Conservation (phyloP, 2,113 vertebrate species). For the Carollia perspicillata region DNA sequence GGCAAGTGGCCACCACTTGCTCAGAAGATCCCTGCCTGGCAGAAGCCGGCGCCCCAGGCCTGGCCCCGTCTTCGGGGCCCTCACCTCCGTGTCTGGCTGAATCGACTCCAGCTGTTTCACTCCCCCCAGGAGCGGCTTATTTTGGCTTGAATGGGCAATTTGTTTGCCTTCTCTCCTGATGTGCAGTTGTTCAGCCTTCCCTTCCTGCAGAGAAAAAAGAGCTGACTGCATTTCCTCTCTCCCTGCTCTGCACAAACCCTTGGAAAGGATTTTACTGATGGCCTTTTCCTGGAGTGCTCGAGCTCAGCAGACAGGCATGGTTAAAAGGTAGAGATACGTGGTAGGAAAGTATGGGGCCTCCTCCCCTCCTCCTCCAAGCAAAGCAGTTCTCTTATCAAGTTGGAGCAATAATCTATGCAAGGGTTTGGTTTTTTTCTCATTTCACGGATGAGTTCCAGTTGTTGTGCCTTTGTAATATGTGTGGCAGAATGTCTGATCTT, state of each 20-base stretch:
- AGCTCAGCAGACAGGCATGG: constrained; percentile 8
- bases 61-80: neutral
- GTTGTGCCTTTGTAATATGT: constrained; percentile 15
- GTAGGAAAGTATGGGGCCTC: neutral
- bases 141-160: constrained; percentile 55
- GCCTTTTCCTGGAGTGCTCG: neutral
- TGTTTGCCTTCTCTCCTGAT: constrained; percentile 55
- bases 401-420: constrained; percentile 20
- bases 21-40: neutral
- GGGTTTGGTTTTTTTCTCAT: neutral
- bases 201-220: constrained; percentile 35
- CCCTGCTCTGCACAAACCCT: neutral
- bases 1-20: neutral
- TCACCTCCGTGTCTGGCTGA: constrained; percentile 9
- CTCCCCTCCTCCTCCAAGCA: neutral
- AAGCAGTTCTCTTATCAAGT: constrained; percentile 41
- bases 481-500: constrained; percentile 17
- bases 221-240: constrained; percentile 51
- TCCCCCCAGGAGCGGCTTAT: constrained; percentile 32
- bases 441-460: constrained; percentile 22
- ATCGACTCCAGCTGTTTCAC: constrained; percentile 45
- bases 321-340: constrained; percentile 43
- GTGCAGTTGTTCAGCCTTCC: constrained; percentile 48
- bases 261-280: constrained; percentile 46
- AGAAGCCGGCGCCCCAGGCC: neutral